These are phyloP conservation scores for Sus cebifrons DNA, from an alignment of 2,797 vertebrate species.

Conservation along the genomic window DNA sequence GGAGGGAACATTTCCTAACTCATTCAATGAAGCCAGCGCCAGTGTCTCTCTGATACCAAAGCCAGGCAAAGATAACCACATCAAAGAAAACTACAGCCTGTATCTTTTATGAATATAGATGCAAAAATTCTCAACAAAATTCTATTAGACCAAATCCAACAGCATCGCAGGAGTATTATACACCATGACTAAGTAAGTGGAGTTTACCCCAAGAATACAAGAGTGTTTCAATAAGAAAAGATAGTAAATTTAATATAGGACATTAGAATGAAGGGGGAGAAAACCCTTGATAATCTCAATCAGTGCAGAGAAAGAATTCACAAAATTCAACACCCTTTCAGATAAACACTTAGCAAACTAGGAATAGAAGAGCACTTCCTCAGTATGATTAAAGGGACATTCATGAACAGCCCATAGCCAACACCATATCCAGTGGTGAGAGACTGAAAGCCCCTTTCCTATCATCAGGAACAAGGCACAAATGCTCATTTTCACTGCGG, in stretches of 20 bases:
- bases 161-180: neutral
- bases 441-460: neutral
- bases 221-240: constrained; percentile 32
- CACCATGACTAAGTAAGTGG: neutral
- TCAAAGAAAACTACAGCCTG: neutral
- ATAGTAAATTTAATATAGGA: neutral
- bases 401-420: neutral
- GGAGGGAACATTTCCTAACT: neutral
- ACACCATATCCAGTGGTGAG: neutral
- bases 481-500: neutral
- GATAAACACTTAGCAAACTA: neutral
- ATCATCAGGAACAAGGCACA: neutral
- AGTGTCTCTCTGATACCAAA: neutral
- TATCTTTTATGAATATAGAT: constrained; percentile 9
- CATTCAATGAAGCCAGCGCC: neutral
- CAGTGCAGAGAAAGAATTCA: neutral
- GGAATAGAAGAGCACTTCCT: constrained; percentile 13
- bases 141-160: constrained; percentile 1
- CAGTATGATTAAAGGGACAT: neutral
- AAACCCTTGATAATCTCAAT: neutral
- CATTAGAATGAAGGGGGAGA: neutral
- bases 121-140: neutral
- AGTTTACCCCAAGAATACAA: constrained; percentile 30
- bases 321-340: neutral
- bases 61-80: neutral